Evolutionary conservation across 92 coral and sea anemone species (phyloP).

Genomic region (Zoanthus sansibaricus): DNA sequence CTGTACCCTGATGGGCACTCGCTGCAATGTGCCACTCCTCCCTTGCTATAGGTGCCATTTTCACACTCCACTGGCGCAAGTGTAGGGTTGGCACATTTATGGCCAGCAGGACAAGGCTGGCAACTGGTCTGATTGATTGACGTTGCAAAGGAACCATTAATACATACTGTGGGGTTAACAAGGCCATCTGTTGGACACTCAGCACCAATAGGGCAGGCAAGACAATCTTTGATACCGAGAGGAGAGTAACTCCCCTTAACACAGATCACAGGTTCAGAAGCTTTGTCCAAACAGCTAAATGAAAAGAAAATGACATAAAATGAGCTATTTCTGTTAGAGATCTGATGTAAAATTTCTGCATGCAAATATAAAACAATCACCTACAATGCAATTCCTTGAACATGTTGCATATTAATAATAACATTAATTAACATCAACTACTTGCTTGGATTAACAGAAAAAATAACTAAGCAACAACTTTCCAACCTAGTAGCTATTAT

Average conservation of each 20-base stretch:
- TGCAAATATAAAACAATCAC: no score
- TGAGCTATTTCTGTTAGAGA: background rate
- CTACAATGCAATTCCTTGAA: no score
- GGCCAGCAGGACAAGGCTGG: slow-evolving; percentile 51
- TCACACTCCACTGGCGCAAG: slow-evolving; percentile 52
- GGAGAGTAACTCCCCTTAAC: slow-evolving; percentile 36
- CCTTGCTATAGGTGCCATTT: slow-evolving; percentile 53
- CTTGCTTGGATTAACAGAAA: no score
- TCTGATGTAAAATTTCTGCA: no score
- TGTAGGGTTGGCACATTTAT: slow-evolving; percentile 46
- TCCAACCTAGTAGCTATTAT: no score
- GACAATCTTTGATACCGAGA: slow-evolving; percentile 40
- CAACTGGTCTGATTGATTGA: slow-evolving; percentile 51
- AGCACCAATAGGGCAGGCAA: slow-evolving; percentile 19
- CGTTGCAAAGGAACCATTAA: slow-evolving; percentile 19
- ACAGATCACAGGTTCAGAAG: slow-evolving; percentile 55
- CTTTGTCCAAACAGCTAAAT: slow-evolving; percentile 56
- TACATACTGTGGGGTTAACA: slow-evolving; percentile 5
- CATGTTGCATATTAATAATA: no score
- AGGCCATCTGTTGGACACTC: slow-evolving; percentile 29
- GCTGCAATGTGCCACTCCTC: slow-evolving; percentile 72
- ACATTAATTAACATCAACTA: no score
- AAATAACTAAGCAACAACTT: no score
- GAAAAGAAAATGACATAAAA: background rate
- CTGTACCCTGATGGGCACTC: slow-evolving; percentile 89